phyloP scores from a whole-genome alignment of 2,797 vertebrate genomes.

The Nyctibius grandis region DNA sequence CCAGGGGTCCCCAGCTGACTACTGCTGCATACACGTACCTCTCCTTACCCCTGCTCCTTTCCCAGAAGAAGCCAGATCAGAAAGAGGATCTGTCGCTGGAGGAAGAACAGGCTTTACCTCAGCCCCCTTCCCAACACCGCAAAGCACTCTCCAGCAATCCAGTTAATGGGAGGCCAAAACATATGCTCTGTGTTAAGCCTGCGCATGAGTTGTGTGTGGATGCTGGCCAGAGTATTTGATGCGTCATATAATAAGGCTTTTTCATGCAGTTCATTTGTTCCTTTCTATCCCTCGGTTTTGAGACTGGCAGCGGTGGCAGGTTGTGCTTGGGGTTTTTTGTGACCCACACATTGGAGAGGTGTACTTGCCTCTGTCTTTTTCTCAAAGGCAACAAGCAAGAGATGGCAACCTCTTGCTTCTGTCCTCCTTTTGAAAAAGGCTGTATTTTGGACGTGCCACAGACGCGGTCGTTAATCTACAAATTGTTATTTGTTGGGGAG shows the following conservation, averaged over 20 bases:
- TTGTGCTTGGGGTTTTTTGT: neutral
- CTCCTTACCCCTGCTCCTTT: neutral
- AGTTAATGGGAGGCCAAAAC: neutral
- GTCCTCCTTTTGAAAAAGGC: neutral
- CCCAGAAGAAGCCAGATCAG: neutral
- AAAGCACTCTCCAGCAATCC: neutral
- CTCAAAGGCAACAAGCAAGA: neutral
- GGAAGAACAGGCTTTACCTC: neutral
- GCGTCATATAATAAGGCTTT: neutral
- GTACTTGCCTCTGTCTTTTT: neutral
- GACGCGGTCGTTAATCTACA: neutral
- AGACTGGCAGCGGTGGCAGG: neutral
- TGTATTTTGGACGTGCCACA: neutral
- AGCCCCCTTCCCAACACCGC: neutral
- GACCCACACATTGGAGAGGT: neutral
- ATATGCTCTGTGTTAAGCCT: neutral
- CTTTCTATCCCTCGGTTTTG: neutral
- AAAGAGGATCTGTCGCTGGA: neutral
- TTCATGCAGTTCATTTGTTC: neutral
- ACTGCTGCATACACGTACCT: fast-evolving
- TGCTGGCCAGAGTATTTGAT: neutral
- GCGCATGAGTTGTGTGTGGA: neutral
- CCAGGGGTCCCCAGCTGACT: neutral
- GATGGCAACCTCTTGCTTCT: neutral
- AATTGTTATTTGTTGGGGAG: neutral